Evolutionary conservation across 2,113 vertebrate species (phyloP).

Genomic region (Ahaetulla prasina): DNA sequence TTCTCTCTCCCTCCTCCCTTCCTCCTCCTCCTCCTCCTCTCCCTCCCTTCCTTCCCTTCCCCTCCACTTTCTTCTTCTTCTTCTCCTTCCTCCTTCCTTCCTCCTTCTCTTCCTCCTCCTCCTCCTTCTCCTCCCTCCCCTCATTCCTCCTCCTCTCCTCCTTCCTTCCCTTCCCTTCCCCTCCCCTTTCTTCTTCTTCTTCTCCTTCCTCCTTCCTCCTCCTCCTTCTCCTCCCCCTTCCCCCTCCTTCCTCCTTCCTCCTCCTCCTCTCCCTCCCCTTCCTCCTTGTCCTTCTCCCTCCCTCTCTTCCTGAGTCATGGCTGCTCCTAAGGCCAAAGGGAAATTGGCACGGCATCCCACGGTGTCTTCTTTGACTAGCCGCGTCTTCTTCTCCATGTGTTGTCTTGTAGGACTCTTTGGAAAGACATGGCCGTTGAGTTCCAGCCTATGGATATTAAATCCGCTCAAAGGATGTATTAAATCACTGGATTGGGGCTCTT

Average conservation of each 20-base stretch:
- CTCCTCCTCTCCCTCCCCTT: too few species aligned
- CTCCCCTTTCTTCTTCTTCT: too few species aligned
- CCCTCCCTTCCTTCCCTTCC: too few species aligned
- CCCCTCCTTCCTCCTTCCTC: too few species aligned
- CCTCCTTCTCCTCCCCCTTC: too few species aligned
- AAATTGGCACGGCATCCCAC: background rate
- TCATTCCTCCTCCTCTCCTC: accelerated
- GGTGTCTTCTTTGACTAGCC: background rate
- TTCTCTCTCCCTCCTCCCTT: too few species aligned
- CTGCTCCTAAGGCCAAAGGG: background rate
- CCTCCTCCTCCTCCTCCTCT: too few species aligned
- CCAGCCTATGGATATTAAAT: background rate
- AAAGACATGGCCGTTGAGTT: background rate
- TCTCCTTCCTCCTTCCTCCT: too few species aligned
- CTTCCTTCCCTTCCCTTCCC: accelerated
- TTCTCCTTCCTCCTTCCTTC: too few species aligned
- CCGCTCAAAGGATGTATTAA: background rate
- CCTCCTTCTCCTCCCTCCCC: accelerated
- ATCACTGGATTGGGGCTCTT: background rate
- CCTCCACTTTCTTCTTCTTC: too few species aligned
- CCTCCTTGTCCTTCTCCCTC: too few species aligned
- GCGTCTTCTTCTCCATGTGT: background rate
- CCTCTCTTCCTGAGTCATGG: background rate
- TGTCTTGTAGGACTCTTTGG: too few species aligned
- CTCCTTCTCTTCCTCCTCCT: accelerated